Percentiles rank a stretch among this genome's conserved stretches.
phyloP scores from a whole-genome alignment of 2,113 vertebrate species.

The Nibea coibor region DNA sequence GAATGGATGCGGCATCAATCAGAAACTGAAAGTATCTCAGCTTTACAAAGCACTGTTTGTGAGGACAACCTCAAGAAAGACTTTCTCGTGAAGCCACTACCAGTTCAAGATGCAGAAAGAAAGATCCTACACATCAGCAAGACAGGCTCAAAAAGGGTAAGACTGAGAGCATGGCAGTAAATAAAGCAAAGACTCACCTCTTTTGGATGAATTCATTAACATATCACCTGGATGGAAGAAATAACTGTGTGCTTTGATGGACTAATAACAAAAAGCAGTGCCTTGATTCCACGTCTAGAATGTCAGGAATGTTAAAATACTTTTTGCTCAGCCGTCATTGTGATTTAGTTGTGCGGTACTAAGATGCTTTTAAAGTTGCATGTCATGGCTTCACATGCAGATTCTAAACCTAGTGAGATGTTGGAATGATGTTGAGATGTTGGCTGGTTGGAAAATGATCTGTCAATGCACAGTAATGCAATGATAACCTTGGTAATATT shows the following conservation, averaged over 20 bases:
- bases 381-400: constrained; percentile 5
- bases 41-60: constrained; percentile 7
- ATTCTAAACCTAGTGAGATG: background rate
- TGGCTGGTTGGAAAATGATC: background rate
- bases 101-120: constrained; percentile 34
- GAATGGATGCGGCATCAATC: background rate
- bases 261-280: constrained; percentile 44
- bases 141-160: constrained; percentile 75
- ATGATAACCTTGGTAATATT: constrained; percentile 25
- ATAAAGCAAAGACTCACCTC: constrained; percentile 19
- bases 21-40: constrained; percentile 18
- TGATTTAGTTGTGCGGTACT: background rate
- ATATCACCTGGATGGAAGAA: constrained; percentile 23
- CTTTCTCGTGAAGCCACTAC: constrained; percentile 14
- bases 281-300: background rate
- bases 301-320: background rate
- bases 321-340: background rate
- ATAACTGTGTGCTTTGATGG: constrained; percentile 36
- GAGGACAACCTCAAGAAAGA: constrained; percentile 44
- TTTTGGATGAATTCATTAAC: constrained; percentile 53
- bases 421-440: background rate
- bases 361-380: constrained; percentile 12
- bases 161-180: constrained; percentile 74
- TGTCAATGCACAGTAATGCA: background rate
- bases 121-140: constrained; percentile 20